Conservation (phyloP, 37 sponge, comb jelly and placozoan genomes). For the Eunapius fragilis region DNA sequence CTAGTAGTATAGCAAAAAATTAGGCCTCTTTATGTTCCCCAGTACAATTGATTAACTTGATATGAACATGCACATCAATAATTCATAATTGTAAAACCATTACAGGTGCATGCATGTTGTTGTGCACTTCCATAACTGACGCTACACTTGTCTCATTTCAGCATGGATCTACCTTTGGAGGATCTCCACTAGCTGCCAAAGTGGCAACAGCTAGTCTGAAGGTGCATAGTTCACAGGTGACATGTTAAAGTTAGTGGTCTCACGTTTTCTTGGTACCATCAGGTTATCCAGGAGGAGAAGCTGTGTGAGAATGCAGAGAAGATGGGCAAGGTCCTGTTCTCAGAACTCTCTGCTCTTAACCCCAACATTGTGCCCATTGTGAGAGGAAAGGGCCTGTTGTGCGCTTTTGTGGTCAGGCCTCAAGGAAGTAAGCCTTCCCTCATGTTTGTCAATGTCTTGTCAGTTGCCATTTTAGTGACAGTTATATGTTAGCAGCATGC, state of each 20-base stretch:
- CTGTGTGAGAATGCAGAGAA: conserved; percentile 82
- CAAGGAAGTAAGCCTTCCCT: conserved; percentile 37
- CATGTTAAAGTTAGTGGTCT: no score
- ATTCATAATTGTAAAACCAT: no score
- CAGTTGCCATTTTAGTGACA: neutral
- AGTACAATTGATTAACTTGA: no score
- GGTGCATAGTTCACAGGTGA: conserved; percentile 39
- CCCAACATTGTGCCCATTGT: conserved; percentile 56
- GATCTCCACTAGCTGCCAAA: conserved; percentile 87
- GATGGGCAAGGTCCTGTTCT: conserved; percentile 72
- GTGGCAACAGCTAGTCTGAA: conserved; percentile 87
- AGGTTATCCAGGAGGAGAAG: conserved; percentile 91
- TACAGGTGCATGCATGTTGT: no score
- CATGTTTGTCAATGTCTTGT: neutral
- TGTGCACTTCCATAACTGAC: neutral
- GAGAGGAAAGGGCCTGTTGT: conserved; percentile 90
- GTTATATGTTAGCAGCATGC: no score
- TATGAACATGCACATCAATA: no score
- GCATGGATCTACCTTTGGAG: conserved; percentile 99
- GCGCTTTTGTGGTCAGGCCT: conserved; percentile 74
- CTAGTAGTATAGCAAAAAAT: no score
- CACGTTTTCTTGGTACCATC: neutral
- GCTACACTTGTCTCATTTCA: conserved; percentile 5
- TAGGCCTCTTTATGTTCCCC: no score
- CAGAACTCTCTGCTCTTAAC: conserved; percentile 65